Evolutionary conservation across 2,888 invertebrate genomes (phyloP), one percentile per base, ranked within the genome.

Genomic region (Drosophila basisetae): DNA sequence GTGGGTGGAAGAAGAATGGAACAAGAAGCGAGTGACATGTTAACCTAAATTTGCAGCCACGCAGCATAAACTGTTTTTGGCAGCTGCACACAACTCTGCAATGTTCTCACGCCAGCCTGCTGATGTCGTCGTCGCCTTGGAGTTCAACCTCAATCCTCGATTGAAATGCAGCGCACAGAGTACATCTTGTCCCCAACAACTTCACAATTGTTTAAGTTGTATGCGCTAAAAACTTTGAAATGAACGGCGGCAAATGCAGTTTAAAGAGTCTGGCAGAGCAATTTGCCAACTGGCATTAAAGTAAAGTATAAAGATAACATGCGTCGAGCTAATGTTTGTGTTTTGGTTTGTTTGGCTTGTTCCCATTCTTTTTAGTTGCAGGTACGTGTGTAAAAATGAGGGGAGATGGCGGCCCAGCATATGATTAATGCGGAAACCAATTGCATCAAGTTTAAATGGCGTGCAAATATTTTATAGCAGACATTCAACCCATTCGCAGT

Each of bases 11-110:
- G 7, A 61, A 18, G 28, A 55, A 37, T 13, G 28, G 37, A 28
- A 56, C 28, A 39, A n/a, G 49, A 50, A 74, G 73, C 67, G 61
- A 87, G 80, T 76, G 91, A 86, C 91, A 91, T 89, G 89, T 91
- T 91, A 91, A 91, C 91, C 91, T 82, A 90, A 90, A 91, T 91
- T 86, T 84, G 80, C 74, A 82, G 76, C 79, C 76, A 80, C 78
- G 71, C 80, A 76, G 65, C 68, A 62, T 74, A 79, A 87, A 83
- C 84, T 82, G 80, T 72, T 87, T 73, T 78, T 86, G 87, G 80
- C 89, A 89, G 84, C 89, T 82, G 84, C 82, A 80, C 78, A 80
- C 84, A 88, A 85, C 82, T 76, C 78, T 78, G 78, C 80, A 83
- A 80, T 81, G 79, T 76, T 82, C 76, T 79, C 85, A 82, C 86